Evolutionary conservation across 2,888 invertebrate species (phyloP).

Genomic region (Bombylius discolor): DNA sequence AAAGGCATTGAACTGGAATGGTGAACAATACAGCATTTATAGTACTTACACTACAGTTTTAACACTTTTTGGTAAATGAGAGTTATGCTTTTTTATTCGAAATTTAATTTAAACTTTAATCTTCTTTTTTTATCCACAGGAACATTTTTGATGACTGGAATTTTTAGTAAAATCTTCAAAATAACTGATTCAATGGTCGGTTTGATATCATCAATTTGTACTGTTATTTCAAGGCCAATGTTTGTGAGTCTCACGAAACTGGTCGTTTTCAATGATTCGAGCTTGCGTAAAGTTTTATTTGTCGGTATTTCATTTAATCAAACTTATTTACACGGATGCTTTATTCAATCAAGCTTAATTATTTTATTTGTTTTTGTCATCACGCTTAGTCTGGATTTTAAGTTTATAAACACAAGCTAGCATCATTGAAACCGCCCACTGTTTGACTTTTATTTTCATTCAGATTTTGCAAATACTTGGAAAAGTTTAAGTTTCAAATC

Average conservation of each 20-base stretch:
- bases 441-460: too few relatives aligned
- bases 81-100: not conserved
- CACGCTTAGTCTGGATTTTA: too few relatives aligned
- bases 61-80: conserved; percentile 21
- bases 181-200: conserved; percentile 31
- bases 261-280: too few relatives aligned
- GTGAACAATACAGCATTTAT: conserved; percentile 29
- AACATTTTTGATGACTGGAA: conserved; percentile 33
- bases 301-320: too few relatives aligned
- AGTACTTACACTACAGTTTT: conserved; percentile 27
- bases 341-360: too few relatives aligned
- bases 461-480: too few relatives aligned
- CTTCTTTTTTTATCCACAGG: conserved; percentile 16
- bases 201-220: conserved; percentile 27
- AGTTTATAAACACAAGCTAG: too few relatives aligned
- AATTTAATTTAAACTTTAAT: not conserved
- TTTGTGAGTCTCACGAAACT: conserved; percentile 23
- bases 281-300: too few relatives aligned
- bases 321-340: too few relatives aligned
- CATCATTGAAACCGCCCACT: too few relatives aligned
- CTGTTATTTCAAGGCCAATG: conserved; percentile 27
- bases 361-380: too few relatives aligned
- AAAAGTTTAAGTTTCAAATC: too few relatives aligned
- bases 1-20: conserved; percentile 32
- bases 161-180: conserved; percentile 31